A percentile compares a stretch with the other conserved stretches of the same genome.
These are phyloP conservation scores for Characodon lateralis DNA, from an alignment of 2,797 vertebrate genomes.

Conservation along the genomic window DNA sequence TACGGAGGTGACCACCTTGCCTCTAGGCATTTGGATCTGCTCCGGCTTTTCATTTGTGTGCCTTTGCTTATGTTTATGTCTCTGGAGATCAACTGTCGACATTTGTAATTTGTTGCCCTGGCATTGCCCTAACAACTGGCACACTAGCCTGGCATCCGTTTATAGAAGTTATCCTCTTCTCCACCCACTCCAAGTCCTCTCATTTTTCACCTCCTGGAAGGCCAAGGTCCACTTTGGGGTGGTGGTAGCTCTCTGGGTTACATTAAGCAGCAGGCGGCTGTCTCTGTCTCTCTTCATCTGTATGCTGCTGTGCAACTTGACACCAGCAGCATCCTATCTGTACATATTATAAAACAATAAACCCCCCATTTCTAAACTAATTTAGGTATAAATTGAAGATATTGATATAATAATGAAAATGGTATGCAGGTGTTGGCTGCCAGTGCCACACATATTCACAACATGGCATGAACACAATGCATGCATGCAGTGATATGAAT, in stretches of 20 bases:
- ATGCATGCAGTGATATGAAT: slow-evolving; percentile 22
- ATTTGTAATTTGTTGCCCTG: slow-evolving; percentile 45
- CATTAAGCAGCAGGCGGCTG: slow-evolving; percentile 46
- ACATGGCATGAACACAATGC: not conserved
- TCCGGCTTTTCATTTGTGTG: not conserved
- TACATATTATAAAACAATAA: slow-evolving; percentile 19
- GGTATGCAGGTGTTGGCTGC: not conserved
- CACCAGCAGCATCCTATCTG: slow-evolving; percentile 44
- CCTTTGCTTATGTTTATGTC: not conserved
- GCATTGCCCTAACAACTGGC: slow-evolving; percentile 54
- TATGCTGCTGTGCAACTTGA: slow-evolving; percentile 38
- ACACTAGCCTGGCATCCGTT: slow-evolving; percentile 45
- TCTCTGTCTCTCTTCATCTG: slow-evolving; percentile 48
- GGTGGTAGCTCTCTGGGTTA: slow-evolving; percentile 35
- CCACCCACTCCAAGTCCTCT: slow-evolving; percentile 39
- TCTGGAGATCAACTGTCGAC: slow-evolving; percentile 23
- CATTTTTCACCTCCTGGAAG: slow-evolving; percentile 49
- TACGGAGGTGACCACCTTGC: not conserved
- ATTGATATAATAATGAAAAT: not conserved
- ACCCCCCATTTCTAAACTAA: not conserved
- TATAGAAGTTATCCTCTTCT: slow-evolving; percentile 47
- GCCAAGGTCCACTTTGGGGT: slow-evolving; percentile 27
- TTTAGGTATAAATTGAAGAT: not conserved
- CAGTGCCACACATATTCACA: not conserved
- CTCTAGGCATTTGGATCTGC: not conserved